Evolutionary conservation across 2,797 vertebrate genomes (phyloP).

Genomic region (Oreochromis mossambicus): DNA sequence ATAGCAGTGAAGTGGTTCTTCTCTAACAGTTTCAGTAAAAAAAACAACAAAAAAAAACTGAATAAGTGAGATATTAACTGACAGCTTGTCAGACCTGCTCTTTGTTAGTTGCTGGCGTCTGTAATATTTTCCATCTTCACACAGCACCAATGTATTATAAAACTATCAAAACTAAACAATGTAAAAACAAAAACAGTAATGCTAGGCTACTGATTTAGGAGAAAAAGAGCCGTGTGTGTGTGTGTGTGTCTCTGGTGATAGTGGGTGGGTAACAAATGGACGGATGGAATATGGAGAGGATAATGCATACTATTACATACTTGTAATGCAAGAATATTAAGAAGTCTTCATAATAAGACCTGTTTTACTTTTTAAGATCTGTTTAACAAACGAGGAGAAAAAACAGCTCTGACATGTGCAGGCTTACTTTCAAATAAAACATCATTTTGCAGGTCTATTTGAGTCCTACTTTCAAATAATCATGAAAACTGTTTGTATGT

Average conservation of each 20-base stretch:
- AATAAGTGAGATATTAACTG: not conserved
- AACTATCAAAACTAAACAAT: not conserved
- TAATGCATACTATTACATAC: not conserved
- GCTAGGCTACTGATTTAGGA: rapidly evolving
- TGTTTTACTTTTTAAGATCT: not conserved
- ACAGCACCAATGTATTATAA: not conserved
- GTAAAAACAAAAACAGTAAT: not conserved
- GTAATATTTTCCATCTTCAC: not conserved
- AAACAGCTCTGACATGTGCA: not conserved
- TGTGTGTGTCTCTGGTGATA: not conserved
- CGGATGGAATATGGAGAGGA: rapidly evolving
- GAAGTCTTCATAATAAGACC: not conserved
- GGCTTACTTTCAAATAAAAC: not conserved
- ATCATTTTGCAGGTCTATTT: not conserved
- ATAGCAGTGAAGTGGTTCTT: not conserved
- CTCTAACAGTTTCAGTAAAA: not conserved
- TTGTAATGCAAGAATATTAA: not conserved
- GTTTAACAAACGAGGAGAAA: not conserved
- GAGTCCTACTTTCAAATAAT: not conserved
- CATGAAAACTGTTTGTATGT: not conserved
- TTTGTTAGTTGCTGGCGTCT: rapidly evolving
- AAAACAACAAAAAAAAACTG: rapidly evolving
- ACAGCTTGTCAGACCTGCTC: not conserved
- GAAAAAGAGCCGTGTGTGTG: not conserved
- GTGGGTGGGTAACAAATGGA: not conserved